These are phyloP conservation scores for Temnopleurus reevesii DNA, from an alignment of 53 echinoderm and acorn worm genomes.

Conservation along the genomic window DNA sequence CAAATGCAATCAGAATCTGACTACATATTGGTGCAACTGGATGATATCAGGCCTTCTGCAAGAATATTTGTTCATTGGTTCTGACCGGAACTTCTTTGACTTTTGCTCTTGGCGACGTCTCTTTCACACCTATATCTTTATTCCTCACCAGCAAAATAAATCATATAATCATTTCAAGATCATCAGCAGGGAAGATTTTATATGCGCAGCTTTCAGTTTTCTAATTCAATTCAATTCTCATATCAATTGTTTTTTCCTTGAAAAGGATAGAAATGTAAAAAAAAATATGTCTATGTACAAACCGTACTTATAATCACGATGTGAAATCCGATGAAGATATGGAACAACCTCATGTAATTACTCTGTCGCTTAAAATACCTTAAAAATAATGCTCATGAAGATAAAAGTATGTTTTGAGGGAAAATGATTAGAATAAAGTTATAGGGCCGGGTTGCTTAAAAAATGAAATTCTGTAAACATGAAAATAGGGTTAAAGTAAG, in stretches of 20 bases:
- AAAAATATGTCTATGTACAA: too few relatives aligned
- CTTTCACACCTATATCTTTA: neutral
- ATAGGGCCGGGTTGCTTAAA: too few relatives aligned
- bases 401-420: too few relatives aligned
- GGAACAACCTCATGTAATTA: neutral
- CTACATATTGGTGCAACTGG: neutral
- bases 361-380: neutral
- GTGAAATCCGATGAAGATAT: slow-evolving; percentile 6
- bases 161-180: neutral
- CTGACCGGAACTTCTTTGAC: slow-evolving; percentile 32
- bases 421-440: too few relatives aligned
- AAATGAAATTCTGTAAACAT: too few relatives aligned
- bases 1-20: slow-evolving; percentile 7
- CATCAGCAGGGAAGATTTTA: neutral
- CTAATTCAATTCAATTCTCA: neutral
- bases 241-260: neutral
- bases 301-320: neutral
- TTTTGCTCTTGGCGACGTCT: neutral
- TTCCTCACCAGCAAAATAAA: neutral
- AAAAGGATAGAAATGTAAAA: too few relatives aligned
- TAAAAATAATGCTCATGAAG: too few relatives aligned
- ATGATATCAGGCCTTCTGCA: neutral
- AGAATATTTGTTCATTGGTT: neutral
- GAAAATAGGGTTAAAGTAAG: too few relatives aligned
- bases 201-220: neutral